Conservation (phyloP, 2,797 vertebrate species). For the Silurus lanzhouensis region DNA sequence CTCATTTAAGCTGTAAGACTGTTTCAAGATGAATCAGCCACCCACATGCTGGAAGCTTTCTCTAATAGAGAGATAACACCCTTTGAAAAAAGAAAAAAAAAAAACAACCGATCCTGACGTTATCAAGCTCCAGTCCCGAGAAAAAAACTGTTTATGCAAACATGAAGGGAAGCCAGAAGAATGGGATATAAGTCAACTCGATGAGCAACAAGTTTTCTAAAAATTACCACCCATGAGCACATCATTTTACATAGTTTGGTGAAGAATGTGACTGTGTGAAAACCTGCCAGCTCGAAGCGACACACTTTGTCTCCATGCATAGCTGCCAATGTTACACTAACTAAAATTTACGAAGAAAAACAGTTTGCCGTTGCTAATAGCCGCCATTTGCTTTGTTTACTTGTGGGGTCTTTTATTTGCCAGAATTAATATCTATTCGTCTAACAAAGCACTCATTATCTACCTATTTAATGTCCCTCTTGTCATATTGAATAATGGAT, state of each 20-base stretch:
- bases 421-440: constrained; percentile 34
- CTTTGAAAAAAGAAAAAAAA: constrained; percentile 11
- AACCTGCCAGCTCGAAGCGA: background rate
- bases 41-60: constrained; percentile 38
- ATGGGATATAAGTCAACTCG: constrained; percentile 21
- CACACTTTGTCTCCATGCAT: background rate
- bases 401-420: constrained; percentile 21
- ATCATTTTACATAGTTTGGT: constrained; percentile 19
- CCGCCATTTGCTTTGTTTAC: constrained; percentile 24
- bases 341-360: background rate
- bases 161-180: constrained; percentile 32
- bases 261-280: background rate
- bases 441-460: constrained; percentile 28
- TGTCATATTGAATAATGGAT: constrained; percentile 36
- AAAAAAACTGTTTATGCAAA: constrained; percentile 4
- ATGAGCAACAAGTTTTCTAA: constrained; percentile 28
- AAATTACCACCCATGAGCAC: background rate
- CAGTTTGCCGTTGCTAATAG: constrained; percentile 4
- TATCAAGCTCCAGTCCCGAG: constrained; percentile 16
- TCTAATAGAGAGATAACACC: constrained; percentile 43
- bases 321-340: constrained; percentile 6
- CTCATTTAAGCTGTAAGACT: constrained; percentile 44
- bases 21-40: constrained; percentile 41
- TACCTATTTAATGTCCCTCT: constrained; percentile 23
- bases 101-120: constrained; percentile 18